Base-by-base conservation (phyloP, 2,888 invertebrate genomes). In the Acrocyrtus sp. region DNA sequence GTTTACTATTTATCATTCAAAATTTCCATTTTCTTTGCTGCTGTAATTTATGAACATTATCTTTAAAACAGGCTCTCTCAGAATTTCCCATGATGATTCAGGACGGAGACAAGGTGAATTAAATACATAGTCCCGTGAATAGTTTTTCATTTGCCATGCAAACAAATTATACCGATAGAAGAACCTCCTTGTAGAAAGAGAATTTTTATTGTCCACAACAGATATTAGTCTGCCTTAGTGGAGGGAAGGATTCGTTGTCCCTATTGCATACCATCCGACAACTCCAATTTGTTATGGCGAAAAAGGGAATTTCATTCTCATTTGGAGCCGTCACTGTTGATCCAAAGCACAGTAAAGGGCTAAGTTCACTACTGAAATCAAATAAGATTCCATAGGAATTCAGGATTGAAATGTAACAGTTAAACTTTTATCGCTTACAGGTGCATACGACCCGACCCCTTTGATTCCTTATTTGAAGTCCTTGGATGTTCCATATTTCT, bases 61-160 rank as follows among this genome's bases (percentile, higher is more conserved):
- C n/a, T n/a, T n/a, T n/a, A n/a, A n/a, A n/a, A n/a, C 83, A 91
- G 90, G 94, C 94, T 0, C 87, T 95, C 56, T 89, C 90, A 75
- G 93, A 94, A 82, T 94, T 90, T 85, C 88, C 89, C 75, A 95
- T 95, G 95, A n/a, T n/a, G n/a, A 89, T 96, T 67, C 87, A 89
- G 61, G 89, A 93, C 78, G 92, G 92, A 1, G 95, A 96, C 84
- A 77, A 74, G 63, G 75, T 77, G 72, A 10, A 0, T 47, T 48
- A n/a, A 27, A 17, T 27, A 53, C 21, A n/a, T n/a, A n/a, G n/a
- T n/a, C n/a, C n/a, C n/a, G n/a, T n/a, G n/a, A n/a, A n/a, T n/a
- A n/a, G n/a, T n/a, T n/a, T n/a, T n/a, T n/a, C n/a, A n/a, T n/a
- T n/a, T n/a, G n/a, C n/a, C n/a, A n/a, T n/a, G n/a, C n/a, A n/a